A percentile compares a stretch with the other conserved stretches of the same genome.
Conservation (phyloP, 2,888 invertebrate species). For the Sinotaia quadrata region DNA sequence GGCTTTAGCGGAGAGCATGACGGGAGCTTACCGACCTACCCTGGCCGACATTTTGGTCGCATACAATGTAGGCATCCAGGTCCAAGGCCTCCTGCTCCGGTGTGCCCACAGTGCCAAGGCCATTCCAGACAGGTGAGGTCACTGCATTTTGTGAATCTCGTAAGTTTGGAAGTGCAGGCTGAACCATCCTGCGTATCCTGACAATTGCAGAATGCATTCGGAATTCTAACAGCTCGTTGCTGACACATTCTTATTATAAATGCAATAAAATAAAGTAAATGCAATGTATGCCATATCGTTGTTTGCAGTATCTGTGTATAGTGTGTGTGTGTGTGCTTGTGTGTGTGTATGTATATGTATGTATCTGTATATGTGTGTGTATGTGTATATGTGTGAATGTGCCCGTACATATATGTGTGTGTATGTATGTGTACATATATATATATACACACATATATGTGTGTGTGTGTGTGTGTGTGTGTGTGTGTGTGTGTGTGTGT, state of each 20-base stretch:
- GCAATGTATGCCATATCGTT: too few relatives aligned
- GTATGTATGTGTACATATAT: slow-evolving; percentile 2
- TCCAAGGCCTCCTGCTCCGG: slow-evolving; percentile 54
- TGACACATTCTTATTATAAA: too few relatives aligned
- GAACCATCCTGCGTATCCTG: too few relatives aligned
- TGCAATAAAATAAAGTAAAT: too few relatives aligned
- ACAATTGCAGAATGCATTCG: too few relatives aligned
- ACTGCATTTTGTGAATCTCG: not conserved
- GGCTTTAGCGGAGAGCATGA: slow-evolving; percentile 47
- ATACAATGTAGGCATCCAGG: slow-evolving; percentile 57
- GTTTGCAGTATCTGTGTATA: too few relatives aligned
- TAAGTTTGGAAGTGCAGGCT: too few relatives aligned
- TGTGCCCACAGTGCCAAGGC: slow-evolving; percentile 49
- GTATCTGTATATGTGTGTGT: not conserved
- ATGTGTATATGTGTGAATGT: not conserved
- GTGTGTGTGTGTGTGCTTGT: too few relatives aligned
- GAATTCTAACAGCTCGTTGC: too few relatives aligned
- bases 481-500: not conserved
- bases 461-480: not conserved
- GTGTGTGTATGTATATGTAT: too few relatives aligned
- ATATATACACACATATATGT: too few relatives aligned
- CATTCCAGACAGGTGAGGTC: slow-evolving; percentile 52
- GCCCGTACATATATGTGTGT: not conserved
- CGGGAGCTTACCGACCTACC: slow-evolving; percentile 35
- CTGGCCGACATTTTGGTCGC: slow-evolving; percentile 52